Percentiles rank a stretch among this genome's conserved stretches.
Evolutionary conservation across 92 coral and sea anemone genomes (phyloP).

Genomic region (Palythoa caribaeorum): DNA sequence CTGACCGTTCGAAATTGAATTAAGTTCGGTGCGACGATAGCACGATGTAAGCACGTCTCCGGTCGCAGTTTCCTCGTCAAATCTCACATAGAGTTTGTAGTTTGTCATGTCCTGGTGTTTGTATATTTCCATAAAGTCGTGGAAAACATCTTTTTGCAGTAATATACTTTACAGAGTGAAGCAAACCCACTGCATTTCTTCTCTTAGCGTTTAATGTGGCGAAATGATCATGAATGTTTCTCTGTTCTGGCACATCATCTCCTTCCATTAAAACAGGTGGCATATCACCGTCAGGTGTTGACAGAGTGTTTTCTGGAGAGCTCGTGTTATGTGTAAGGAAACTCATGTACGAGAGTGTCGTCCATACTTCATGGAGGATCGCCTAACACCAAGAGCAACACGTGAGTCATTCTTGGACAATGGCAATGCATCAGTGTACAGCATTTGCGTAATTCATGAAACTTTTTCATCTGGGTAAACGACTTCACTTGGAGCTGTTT

Average conservation of each 20-base stretch:
- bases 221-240: no score
- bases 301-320: no score
- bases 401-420: not conserved
- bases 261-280: no score
- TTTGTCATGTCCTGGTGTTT: constrained; percentile 17
- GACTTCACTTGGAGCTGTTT: not conserved
- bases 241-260: no score
- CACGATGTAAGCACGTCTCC: no score
- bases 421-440: not conserved
- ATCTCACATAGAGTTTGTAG: constrained; percentile 8
- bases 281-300: no score
- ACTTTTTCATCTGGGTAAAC: constrained; percentile 19
- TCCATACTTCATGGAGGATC: not conserved
- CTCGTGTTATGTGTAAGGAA: no score
- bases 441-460: not conserved
- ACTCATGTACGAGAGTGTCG: no score
- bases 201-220: not conserved
- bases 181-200: constrained; percentile 18
- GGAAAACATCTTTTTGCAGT: constrained; percentile 14
- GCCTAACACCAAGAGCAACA: not conserved
- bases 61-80: constrained; percentile 47
- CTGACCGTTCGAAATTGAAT: no score
- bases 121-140: constrained; percentile 31
- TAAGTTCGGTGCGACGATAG: no score
- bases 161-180: constrained; percentile 5